Evolutionary conservation across 2,113 vertebrate species (phyloP).

Genomic region (Myiozetetes cayanensis): DNA sequence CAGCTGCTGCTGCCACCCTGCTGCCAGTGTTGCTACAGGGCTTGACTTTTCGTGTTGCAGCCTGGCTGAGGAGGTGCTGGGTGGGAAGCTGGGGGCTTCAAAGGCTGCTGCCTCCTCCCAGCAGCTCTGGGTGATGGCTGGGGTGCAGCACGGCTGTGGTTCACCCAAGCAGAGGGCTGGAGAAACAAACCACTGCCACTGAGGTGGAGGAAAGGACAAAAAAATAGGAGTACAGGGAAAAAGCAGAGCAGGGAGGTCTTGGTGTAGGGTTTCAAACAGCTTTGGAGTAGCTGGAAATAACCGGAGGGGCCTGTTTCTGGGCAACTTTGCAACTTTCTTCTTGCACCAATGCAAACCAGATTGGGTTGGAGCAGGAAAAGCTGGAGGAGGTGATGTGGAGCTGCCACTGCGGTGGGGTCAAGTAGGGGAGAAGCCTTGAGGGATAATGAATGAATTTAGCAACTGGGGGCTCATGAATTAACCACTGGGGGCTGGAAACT

Average conservation of each 20-base stretch:
- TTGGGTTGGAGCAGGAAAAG: not conserved
- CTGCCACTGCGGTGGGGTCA: not conserved
- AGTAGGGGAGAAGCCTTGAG: not conserved
- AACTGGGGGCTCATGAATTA: not conserved
- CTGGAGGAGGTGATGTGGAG: not conserved
- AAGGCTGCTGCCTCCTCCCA: not conserved
- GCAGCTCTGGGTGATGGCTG: constrained; percentile 19
- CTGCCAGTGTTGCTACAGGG: constrained; percentile 49
- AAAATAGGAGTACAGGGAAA: not conserved
- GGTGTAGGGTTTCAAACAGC: constrained; percentile 13
- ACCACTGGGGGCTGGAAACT: not conserved
- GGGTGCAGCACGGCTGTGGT: constrained; percentile 39
- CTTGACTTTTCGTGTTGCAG: not conserved
- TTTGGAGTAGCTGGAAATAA: not conserved
- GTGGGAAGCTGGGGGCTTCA: not conserved
- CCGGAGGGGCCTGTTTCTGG: not conserved
- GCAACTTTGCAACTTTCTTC: not conserved
- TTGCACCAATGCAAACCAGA: not conserved
- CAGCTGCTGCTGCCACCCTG: constrained; percentile 56
- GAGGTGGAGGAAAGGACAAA: not conserved
- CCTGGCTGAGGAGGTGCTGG: not conserved
- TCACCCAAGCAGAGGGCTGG: constrained; percentile 1
- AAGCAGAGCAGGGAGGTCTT: not conserved
- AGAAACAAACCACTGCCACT: constrained; percentile 43
- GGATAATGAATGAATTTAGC: not conserved